Percentiles rank a stretch among this genome's conserved stretches.
These are phyloP conservation scores for Drosophila dives DNA, from an alignment of 2,888 invertebrate genomes.

Conservation along the genomic window DNA sequence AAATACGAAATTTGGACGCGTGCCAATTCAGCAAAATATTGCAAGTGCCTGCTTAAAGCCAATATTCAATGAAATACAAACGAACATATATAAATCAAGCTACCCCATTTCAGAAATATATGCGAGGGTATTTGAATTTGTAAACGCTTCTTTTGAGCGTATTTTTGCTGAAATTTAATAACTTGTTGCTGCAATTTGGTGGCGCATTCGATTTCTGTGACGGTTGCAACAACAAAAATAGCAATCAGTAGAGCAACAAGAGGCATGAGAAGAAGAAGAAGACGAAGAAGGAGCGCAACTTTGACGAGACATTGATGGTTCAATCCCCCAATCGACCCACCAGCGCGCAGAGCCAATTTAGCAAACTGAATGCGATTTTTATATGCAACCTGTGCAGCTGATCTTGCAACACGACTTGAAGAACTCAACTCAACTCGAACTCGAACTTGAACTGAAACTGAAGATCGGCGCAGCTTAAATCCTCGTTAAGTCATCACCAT, in stretches of 20 bases:
- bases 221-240: constrained; percentile 20
- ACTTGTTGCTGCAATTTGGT: constrained; percentile 56
- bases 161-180: constrained; percentile 71
- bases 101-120: neutral
- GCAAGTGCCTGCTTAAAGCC: neutral
- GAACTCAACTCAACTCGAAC: neutral
- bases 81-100: neutral
- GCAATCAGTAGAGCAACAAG: constrained; percentile 7
- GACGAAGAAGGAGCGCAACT: constrained; percentile 28
- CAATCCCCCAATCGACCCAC: constrained; percentile 75
- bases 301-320: constrained; percentile 81
- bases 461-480: constrained; percentile 32
- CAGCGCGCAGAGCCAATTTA: constrained; percentile 73
- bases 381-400: constrained; percentile 59
- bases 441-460: neutral
- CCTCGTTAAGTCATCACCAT: constrained; percentile 76
- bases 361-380: constrained; percentile 73
- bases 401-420: constrained; percentile 19
- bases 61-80: neutral
- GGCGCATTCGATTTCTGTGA: constrained; percentile 43
- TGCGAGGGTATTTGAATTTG: constrained; percentile 44
- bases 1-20: neutral
- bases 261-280: neutral
- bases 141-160: constrained; percentile 52
- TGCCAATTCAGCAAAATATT: neutral